Percentiles rank a stretch among this genome's conserved stretches.
Conservation (phyloP, 2,797 vertebrate species). For the Acrossocheilus wenchowensis region DNA sequence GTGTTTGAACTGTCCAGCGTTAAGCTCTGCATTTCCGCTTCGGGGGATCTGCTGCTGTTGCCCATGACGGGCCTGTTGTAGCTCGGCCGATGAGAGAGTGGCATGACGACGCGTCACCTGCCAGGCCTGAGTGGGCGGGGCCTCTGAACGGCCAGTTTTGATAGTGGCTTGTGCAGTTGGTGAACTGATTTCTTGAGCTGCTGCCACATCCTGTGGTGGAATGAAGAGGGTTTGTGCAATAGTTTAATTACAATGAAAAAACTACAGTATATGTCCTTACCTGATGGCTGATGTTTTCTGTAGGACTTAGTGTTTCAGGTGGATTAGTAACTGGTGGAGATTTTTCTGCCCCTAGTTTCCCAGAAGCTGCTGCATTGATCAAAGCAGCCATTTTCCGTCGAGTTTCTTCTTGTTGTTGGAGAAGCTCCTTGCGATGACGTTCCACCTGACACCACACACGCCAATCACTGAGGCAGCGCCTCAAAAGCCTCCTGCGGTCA, state of each 20-base stretch:
- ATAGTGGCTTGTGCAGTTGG: constrained; percentile 1
- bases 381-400: constrained; percentile 86
- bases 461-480: constrained; percentile 83
- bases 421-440: constrained; percentile 75
- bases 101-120: constrained; percentile 75
- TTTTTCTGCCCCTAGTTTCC: constrained; percentile 64
- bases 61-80: constrained; percentile 52
- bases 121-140: constrained; percentile 70
- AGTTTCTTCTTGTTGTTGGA: constrained; percentile 82
- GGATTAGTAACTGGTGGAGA: constrained; percentile 24
- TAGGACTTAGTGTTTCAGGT: constrained; percentile 42
- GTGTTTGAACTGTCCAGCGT: constrained; percentile 73
- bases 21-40: constrained; percentile 52
- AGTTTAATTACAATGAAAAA: neutral
- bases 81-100: constrained; percentile 65
- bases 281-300: constrained; percentile 49
- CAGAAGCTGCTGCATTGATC: constrained; percentile 76
- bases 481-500: constrained; percentile 80
- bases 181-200: constrained; percentile 34
- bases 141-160: neutral
- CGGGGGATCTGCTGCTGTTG: neutral
- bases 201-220: constrained; percentile 23
- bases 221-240: neutral
- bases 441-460: constrained; percentile 79
- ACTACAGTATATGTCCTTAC: constrained; percentile 59